A percentile compares a stretch with the other conserved stretches of the same genome.
phyloP scores from a whole-genome alignment of 2,888 invertebrate genomes.

The Carcina quercana region DNA sequence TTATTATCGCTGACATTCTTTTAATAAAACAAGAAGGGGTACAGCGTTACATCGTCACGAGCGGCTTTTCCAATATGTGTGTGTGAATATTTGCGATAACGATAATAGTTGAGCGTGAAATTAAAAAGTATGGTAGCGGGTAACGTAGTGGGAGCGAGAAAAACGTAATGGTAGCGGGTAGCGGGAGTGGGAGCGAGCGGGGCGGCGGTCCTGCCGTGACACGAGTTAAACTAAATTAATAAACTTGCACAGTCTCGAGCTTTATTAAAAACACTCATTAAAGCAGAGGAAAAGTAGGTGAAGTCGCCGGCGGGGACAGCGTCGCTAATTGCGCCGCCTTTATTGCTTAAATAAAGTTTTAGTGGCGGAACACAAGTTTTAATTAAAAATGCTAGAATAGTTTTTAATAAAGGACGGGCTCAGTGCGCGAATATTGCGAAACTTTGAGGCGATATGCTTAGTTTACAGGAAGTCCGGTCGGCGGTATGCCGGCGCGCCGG shows the following conservation, averaged over 20 bases:
- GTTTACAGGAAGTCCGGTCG: conserved; percentile 65
- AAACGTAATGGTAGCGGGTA: too few species aligned
- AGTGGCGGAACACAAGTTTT: conserved; percentile 73
- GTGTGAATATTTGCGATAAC: conserved; percentile 21
- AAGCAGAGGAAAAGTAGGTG: conserved; percentile 72
- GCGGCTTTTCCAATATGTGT: conserved; percentile 17
- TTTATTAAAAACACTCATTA: conserved; percentile 75
- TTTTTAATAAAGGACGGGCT: conserved; percentile 73
- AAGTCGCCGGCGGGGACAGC: conserved; percentile 73
- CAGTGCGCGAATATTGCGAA: conserved; percentile 71
- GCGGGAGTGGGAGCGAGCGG: conserved; percentile 21
- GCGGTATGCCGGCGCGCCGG: conserved; percentile 34
- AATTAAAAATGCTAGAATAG: conserved; percentile 75
- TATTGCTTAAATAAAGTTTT: conserved; percentile 75
- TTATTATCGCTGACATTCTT: too few species aligned
- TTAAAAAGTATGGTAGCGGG: conserved; percentile 47
- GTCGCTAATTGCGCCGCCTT: conserved; percentile 73
- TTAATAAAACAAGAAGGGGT: too few species aligned
- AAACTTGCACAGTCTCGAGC: conserved; percentile 68
- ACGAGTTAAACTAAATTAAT: conserved; percentile 73
- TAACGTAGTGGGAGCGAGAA: conserved; percentile 19
- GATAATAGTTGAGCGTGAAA: conserved; percentile 33
- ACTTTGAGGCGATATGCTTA: conserved; percentile 69
- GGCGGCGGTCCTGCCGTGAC: conserved; percentile 49
- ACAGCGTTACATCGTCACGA: too few species aligned